Evolutionary conservation across 1,140 invertebrate genomes (phyloP).

Genomic region (Coboldia fuscipes): DNA sequence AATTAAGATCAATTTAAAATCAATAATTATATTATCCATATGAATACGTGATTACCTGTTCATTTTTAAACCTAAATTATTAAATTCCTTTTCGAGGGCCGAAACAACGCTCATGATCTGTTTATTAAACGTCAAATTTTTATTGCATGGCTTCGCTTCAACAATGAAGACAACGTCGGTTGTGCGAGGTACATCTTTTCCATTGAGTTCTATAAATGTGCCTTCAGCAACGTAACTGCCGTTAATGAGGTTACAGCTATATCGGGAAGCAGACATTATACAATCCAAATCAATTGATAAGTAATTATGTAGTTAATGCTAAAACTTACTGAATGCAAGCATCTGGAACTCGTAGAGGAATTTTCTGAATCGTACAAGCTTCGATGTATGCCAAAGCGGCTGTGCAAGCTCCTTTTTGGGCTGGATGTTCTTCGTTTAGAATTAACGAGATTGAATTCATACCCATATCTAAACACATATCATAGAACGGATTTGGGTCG

Average conservation of each 20-base stretch:
- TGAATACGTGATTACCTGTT: neutral
- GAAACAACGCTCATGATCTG: constrained; percentile 42
- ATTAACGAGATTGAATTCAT: constrained; percentile 10
- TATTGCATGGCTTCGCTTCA: constrained; percentile 66
- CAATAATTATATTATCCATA: neutral
- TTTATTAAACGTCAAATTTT: constrained; percentile 32
- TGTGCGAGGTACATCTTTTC: constrained; percentile 30
- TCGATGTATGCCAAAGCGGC: constrained; percentile 56
- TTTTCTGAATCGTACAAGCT: constrained; percentile 45
- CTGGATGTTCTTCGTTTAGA: constrained; percentile 11
- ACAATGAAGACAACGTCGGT: constrained; percentile 75
- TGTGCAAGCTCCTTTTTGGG: constrained; percentile 40
- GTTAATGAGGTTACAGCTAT: constrained; percentile 36
- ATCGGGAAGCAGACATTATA: constrained; percentile 1
- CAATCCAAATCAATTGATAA: neutral
- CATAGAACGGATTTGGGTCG: constrained; percentile 33
- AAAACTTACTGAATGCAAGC: constrained; percentile 48
- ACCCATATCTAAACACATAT: constrained; percentile 32
- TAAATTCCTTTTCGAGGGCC: constrained; percentile 42
- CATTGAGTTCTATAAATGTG: constrained; percentile 33
- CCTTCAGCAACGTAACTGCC: constrained; percentile 47
- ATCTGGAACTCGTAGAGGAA: constrained; percentile 54
- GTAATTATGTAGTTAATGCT: neutral
- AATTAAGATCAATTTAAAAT: constrained; percentile 2
- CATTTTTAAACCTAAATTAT: constrained; percentile 19